A percentile compares a stretch with the other conserved stretches of the same genome.
These are phyloP conservation scores for Trididemnum nubilum DNA, from an alignment of 23 tunicate genomes.

Conservation along the genomic window DNA sequence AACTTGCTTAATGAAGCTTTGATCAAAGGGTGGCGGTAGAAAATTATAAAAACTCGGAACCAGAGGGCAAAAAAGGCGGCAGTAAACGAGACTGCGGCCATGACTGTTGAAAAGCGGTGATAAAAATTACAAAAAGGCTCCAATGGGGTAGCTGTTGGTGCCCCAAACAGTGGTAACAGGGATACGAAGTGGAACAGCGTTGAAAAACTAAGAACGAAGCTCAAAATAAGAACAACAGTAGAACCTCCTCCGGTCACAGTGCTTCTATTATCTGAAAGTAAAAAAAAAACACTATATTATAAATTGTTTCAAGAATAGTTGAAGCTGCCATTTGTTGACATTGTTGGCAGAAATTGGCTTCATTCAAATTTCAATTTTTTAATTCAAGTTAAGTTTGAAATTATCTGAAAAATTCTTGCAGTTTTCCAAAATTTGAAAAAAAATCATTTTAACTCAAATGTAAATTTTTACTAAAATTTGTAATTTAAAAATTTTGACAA, in stretches of 20 bases:
- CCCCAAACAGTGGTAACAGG: not conserved
- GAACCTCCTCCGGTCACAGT: not conserved
- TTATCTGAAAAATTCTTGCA: too few relatives aligned
- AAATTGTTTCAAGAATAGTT: too few relatives aligned
- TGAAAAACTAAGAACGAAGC: constrained; percentile 8
- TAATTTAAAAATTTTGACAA: too few relatives aligned
- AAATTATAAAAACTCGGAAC: constrained; percentile 46
- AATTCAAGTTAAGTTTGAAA: too few relatives aligned
- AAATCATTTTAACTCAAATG: too few relatives aligned
- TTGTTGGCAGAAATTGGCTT: too few relatives aligned
- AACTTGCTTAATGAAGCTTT: not conserved
- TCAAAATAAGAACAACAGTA: constrained; percentile 2
- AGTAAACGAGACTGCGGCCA: constrained; percentile 21
- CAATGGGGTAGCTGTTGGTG: not conserved
- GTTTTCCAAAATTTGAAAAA: too few relatives aligned
- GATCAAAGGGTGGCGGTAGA: constrained; percentile 42
- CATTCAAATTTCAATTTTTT: too few relatives aligned
- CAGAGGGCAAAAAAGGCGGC: constrained; percentile 46
- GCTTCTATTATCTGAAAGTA: not conserved
- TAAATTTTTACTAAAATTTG: too few relatives aligned
- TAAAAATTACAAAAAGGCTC: constrained; percentile 32
- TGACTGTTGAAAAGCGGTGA: constrained; percentile 30
- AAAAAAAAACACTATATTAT: too few relatives aligned
- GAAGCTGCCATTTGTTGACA: too few relatives aligned
- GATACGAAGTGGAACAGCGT: constrained; percentile 9